Evolutionary conservation across 2,888 invertebrate genomes (phyloP), one percentile per base, ranked within the genome.

Genomic region (Liodrosophila aerea): DNA sequence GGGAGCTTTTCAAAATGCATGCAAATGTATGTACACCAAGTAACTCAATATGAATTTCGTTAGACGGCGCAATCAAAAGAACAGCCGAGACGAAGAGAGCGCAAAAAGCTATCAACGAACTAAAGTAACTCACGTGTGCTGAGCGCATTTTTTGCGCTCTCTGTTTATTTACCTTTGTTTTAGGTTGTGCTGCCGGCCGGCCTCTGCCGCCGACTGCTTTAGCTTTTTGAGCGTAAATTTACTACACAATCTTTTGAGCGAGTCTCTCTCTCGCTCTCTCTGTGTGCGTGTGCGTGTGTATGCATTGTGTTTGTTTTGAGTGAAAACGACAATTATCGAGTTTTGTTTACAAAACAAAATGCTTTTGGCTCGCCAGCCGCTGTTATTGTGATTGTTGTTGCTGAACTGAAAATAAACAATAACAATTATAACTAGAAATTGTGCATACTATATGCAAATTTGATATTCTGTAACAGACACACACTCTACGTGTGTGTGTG

Each of bases 101-200:
- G 22, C 22, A 2, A 5, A 44, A 30, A 45, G 43, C 12, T 43
- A 18, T 36, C 1, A n/a, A n/a, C n/a, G 8, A 5, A 53, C 29
- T 33, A 29, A 29, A 47, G 12, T 49, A 13, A 51, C 51, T 51
- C 29, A 54, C 58, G 45, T 65, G 46, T 7, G 33, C 9, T 40
- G 9, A 29, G 15, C 18, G 11, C 18, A 8, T 36, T 15, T 45
- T 40, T 11, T 29, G 31, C 9, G 29, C 43, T 63, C 67, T 72
- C 68, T 71, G 69, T 71, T 68, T 64, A 64, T 71, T 71, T 64
- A 73, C 64, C 54, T 70, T 70, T 72, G 54, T 63, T 68, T 47
- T 64, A 54, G 47, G 36, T 7, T 15, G 13, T 15, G 16, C 11
- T 15, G 54, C 69, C 66, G 61, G 72, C 72, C 66, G 66, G 56